Percentiles rank a stretch among this genome's conserved stretches.
phyloP scores from a whole-genome alignment of 1,140 invertebrate genomes.

The Drosophila tsacasi region DNA sequence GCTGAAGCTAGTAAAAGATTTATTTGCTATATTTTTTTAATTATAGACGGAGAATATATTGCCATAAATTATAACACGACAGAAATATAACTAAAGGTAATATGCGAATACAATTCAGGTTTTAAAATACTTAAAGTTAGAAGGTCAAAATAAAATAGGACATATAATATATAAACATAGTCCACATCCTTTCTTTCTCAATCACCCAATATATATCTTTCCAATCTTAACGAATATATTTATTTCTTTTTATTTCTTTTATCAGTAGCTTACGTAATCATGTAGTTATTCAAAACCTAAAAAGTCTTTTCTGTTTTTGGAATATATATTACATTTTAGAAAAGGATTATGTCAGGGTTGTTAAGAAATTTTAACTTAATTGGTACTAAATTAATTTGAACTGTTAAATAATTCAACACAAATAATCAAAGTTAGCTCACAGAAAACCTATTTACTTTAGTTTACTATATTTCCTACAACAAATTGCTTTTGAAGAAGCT shows the following conservation, averaged over 20 bases:
- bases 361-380: not conserved
- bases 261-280: not conserved
- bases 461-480: too few species aligned
- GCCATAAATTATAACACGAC: not conserved
- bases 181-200: not conserved
- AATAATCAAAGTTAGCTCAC: not conserved
- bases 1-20: not conserved
- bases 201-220: not conserved
- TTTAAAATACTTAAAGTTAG: not conserved
- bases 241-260: too few species aligned
- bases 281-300: not conserved
- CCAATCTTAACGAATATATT: not conserved
- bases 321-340: too few species aligned
- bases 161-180: too few species aligned
- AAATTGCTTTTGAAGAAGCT: not conserved
- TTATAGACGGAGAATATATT: too few species aligned
- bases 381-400: too few species aligned
- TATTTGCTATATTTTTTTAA: not conserved
- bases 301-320: not conserved
- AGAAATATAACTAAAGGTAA: too few species aligned
- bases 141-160: not conserved
- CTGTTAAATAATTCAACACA: not conserved
- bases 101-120: rapidly evolving
- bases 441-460: not conserved
- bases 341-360: not conserved